Percentiles rank a stretch among this genome's conserved stretches.
phyloP scores from a whole-genome alignment of 2,797 vertebrate genomes.

The Poecilia gillii region DNA sequence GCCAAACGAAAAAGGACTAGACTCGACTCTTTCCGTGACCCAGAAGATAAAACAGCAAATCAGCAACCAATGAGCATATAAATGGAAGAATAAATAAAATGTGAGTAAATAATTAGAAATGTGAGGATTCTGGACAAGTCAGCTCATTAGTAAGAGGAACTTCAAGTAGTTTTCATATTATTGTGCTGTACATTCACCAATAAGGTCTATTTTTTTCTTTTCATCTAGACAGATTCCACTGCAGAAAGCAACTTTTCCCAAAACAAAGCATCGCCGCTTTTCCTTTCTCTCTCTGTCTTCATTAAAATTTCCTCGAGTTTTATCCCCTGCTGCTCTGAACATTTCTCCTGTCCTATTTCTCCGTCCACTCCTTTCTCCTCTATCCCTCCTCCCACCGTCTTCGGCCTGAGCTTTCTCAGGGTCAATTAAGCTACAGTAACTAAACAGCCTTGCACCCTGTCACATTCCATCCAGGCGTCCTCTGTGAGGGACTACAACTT shows the following conservation, averaged over 20 bases:
- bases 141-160: slow-evolving; percentile 67
- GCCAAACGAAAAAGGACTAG: slow-evolving; percentile 61
- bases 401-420: slow-evolving; percentile 64
- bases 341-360: slow-evolving; percentile 31
- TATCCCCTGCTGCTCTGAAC: slow-evolving; percentile 28
- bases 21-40: slow-evolving; percentile 70
- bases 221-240: slow-evolving; percentile 49
- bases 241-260: slow-evolving; percentile 33
- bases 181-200: slow-evolving; percentile 38
- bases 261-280: slow-evolving; percentile 34
- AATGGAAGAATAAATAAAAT: slow-evolving; percentile 62
- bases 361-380: slow-evolving; percentile 36
- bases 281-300: slow-evolving; percentile 39
- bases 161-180: slow-evolving; percentile 52
- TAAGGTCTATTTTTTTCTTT: slow-evolving; percentile 36
- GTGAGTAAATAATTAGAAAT: slow-evolving; percentile 65
- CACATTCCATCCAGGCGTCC: slow-evolving; percentile 78
- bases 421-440: slow-evolving; percentile 80
- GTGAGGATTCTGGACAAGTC: slow-evolving; percentile 68
- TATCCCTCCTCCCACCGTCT: slow-evolving; percentile 21
- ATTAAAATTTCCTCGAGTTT: slow-evolving; percentile 44
- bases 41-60: slow-evolving; percentile 61
- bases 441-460: slow-evolving; percentile 73
- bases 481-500: slow-evolving; percentile 77
- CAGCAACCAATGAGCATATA: slow-evolving; percentile 59